Evolutionary conservation across 2,113 vertebrate genomes (phyloP), one percentile per base, ranked within the genome.

Genomic region (Oriolus oriolus): DNA sequence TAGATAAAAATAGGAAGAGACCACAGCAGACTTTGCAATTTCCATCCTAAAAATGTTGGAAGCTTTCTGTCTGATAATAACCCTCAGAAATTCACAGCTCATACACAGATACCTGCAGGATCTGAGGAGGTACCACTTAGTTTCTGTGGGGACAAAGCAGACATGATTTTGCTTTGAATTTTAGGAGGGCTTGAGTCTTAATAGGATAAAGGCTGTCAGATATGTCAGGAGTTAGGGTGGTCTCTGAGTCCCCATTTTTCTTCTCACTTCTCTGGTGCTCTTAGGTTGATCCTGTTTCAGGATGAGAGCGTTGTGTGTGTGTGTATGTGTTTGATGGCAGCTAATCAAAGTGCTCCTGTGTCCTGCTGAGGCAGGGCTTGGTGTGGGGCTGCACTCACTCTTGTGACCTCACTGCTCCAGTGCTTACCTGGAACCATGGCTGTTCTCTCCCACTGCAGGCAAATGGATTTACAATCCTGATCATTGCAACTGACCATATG

Each of bases 401-500:
- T 41, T 41, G 35, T 1, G 2, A 42, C 74, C 65, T 37, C 39
- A 6, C 75, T 83, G 68, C 59, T 54, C 24, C 16, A 30, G 42
- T 60, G 73, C 57, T 57, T 31, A 5, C 49, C 35, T 11, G 49
- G 22, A 39, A 14, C 61, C 24, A 2, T 4, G n/a, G 70, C 57
- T 42, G 18, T 44, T 64, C 64, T 82, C n/a, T 69, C 33, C 63
- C 31, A 19, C 60, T 73, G 23, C 9, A 50, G 50, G 61, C 54
- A 30, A 6, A 5, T 11, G 23, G 49, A 41, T 91, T 69, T 65
- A 66, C 45, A 77, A 11, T 83, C 31, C 23, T 63, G 7, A 31
- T 63, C 0, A 0, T 71, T 78, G 18, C 23, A 74, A 10, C 42
- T 47, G 45, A 45, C 31, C 14, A 1, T n/a, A 2, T 44, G 7